These are phyloP conservation scores for Acrocephalus arundinaceus DNA, from an alignment of 2,113 vertebrate genomes.

Conservation along the genomic window DNA sequence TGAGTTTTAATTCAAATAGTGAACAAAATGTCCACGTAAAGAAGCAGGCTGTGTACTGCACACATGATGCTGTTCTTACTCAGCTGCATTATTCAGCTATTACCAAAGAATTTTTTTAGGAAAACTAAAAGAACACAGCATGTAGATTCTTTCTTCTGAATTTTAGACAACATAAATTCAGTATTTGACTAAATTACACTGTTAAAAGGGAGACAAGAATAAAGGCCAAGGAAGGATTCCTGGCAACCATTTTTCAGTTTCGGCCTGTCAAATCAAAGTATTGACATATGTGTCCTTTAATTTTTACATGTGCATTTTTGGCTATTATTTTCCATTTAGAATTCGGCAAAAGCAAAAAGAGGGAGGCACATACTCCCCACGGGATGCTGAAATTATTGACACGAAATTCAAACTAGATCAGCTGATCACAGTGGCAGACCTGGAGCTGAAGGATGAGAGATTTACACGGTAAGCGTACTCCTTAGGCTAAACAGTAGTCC, in stretches of 20 bases:
- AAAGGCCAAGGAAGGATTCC: neutral
- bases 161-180: neutral
- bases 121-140: neutral
- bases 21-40: neutral
- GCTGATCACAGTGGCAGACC: constrained; percentile 93
- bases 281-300: neutral
- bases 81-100: neutral
- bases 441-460: constrained; percentile 96
- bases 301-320: neutral
- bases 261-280: neutral
- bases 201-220: neutral
- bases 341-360: constrained; percentile 95
- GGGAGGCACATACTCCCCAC: constrained; percentile 93
- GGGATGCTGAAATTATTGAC: constrained; percentile 95
- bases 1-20: neutral
- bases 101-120: neutral
- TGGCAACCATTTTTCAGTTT: neutral
- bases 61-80: neutral
- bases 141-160: neutral
- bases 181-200: neutral
- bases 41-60: neutral
- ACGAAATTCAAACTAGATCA: constrained; percentile 97
- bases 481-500: constrained; percentile 73
- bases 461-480: constrained; percentile 87
- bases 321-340: constrained; percentile 69